phyloP scores from a whole-genome alignment of 2,888 invertebrate species.

The Hemicrepidius hirtus region DNA sequence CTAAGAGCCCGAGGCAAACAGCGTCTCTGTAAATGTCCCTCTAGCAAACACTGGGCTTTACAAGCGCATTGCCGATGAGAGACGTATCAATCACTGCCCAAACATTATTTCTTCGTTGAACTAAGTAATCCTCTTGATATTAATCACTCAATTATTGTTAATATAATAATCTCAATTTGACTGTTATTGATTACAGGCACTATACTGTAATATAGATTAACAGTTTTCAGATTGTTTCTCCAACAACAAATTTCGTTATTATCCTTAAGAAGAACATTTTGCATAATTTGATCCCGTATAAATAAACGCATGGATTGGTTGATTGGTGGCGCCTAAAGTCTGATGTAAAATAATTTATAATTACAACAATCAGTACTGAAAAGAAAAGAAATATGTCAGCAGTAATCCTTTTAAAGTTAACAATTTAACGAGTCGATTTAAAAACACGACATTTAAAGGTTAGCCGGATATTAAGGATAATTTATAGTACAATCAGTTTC shows the following conservation, averaged over 20 bases:
- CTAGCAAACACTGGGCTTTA: constrained; percentile 50
- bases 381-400: background rate
- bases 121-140: constrained; percentile 47
- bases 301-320: too few species aligned
- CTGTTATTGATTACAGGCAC: constrained; percentile 36
- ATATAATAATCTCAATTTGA: constrained; percentile 41
- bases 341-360: background rate
- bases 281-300: too few species aligned
- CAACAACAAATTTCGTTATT: too few species aligned
- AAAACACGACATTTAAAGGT: constrained; percentile 21
- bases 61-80: constrained; percentile 45
- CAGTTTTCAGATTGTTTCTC: background rate
- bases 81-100: constrained; percentile 55
- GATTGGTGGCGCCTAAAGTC: too few species aligned
- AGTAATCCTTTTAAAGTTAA: constrained; percentile 13
- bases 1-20: constrained; percentile 48
- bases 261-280: too few species aligned
- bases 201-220: constrained; percentile 5
- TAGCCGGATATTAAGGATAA: constrained; percentile 22
- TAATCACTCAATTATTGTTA: constrained; percentile 47
- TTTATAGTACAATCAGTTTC: constrained; percentile 35
- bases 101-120: constrained; percentile 51
- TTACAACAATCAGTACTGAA: background rate
- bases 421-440: constrained; percentile 26
- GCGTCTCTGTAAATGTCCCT: constrained; percentile 52